These are phyloP conservation scores for Cyclina sinensis DNA, from an alignment of 1,140 invertebrate species.

Conservation along the genomic window DNA sequence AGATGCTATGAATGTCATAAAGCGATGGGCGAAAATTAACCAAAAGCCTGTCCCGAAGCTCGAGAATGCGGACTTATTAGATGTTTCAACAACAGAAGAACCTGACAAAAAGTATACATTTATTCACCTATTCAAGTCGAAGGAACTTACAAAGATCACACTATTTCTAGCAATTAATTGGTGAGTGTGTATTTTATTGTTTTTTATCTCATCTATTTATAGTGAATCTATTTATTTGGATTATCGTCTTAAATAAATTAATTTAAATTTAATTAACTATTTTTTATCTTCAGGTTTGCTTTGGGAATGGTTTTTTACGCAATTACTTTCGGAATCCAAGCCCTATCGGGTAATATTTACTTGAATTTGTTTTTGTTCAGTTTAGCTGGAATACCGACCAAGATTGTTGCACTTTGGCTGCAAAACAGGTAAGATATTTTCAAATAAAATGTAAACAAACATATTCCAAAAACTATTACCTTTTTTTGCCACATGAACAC, in stretches of 20 bases:
- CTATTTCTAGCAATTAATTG: constrained; percentile 1
- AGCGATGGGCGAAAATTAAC: constrained; percentile 22
- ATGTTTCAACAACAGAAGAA: not conserved
- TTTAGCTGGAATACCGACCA: constrained; percentile 18
- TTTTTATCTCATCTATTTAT: too few relatives aligned
- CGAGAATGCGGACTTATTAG: not conserved
- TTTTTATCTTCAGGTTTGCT: constrained; percentile 29
- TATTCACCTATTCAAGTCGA: constrained; percentile 31
- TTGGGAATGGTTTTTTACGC: constrained; percentile 31
- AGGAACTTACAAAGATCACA: constrained; percentile 11
- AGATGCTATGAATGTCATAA: not conserved
- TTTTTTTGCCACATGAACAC: too few relatives aligned
- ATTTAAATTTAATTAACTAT: too few relatives aligned
- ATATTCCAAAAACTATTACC: too few relatives aligned
- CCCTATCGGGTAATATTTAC: constrained; percentile 42
- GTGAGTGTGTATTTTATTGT: not conserved
- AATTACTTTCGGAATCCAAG: constrained; percentile 41
- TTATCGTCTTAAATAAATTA: too few relatives aligned
- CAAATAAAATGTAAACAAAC: too few relatives aligned
- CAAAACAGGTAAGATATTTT: constrained; percentile 30
- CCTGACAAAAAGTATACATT: constrained; percentile 26
- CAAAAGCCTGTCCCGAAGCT: not conserved
- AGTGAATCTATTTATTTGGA: too few relatives aligned
- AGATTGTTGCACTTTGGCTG: not conserved
- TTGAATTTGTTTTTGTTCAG: constrained; percentile 47